Percentiles rank a stretch among this genome's conserved stretches.
Conservation (phyloP, 92 coral and sea anemone genomes). For the Porites cylindrica region DNA sequence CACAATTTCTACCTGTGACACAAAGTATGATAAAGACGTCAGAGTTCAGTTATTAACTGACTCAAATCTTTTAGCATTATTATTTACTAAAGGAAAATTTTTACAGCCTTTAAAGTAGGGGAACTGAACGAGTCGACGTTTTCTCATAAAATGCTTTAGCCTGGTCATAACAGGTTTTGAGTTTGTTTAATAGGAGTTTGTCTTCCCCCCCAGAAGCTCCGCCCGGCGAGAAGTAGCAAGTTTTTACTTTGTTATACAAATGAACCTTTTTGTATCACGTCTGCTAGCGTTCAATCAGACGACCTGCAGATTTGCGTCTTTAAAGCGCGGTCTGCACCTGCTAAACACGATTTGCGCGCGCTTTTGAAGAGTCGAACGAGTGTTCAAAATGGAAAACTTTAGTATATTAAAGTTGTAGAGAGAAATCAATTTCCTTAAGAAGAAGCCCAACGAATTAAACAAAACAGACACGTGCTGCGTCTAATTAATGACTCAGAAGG, state of each 20-base stretch:
- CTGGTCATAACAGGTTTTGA: no score
- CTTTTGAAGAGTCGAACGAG: not conserved
- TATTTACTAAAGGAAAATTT: no score
- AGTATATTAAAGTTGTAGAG: not conserved
- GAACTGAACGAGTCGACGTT: no score
- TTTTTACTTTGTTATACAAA: constrained; percentile 19
- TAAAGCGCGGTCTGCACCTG: not conserved
- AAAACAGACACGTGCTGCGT: constrained; percentile 23
- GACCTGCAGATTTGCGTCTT: no score
- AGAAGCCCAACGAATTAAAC: not conserved
- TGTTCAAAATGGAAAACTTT: not conserved
- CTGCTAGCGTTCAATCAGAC: not conserved
- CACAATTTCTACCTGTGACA: no score
- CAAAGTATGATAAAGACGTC: no score
- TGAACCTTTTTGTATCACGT: not conserved
- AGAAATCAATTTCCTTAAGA: constrained; percentile 9
- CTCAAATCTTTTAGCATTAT: no score
- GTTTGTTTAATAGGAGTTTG: no score
- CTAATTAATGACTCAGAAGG: constrained; percentile 16
- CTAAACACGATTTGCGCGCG: not conserved
- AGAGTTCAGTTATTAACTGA: no score
- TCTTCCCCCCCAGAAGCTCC: not conserved
- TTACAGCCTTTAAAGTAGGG: no score
- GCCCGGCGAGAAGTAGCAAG: not conserved
- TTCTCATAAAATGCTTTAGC: no score